Conservation (phyloP, 2,888 invertebrate genomes). For the Nasonovia ribisnigri region DNA sequence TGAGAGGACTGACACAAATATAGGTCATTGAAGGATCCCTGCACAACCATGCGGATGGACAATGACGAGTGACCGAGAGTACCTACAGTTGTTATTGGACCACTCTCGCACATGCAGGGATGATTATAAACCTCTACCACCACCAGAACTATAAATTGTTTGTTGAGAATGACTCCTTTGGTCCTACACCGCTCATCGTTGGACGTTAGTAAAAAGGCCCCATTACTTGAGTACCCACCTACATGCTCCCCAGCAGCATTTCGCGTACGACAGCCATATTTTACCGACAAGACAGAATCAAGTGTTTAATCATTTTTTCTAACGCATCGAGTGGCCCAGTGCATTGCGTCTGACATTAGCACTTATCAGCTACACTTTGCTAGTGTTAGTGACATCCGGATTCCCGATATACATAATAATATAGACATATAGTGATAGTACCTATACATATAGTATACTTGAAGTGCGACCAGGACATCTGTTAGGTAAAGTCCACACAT, state of each 20-base stretch:
- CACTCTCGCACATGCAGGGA: neutral
- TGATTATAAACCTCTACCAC: neutral
- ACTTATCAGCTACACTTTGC: neutral
- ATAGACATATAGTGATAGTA: neutral
- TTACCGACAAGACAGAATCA: neutral
- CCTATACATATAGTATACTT: neutral
- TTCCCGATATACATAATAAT: neutral
- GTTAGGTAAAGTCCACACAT: neutral
- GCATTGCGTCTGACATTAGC: neutral
- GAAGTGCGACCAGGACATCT: neutral
- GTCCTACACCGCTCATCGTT: neutral
- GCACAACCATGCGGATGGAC: neutral
- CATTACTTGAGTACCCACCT: neutral
- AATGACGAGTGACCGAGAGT: neutral
- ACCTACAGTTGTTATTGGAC: neutral
- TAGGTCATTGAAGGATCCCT: neutral
- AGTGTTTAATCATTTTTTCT: neutral
- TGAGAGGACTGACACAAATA: neutral
- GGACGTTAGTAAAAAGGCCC: neutral
- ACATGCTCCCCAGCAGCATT: neutral
- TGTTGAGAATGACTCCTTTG: neutral
- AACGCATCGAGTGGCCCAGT: neutral
- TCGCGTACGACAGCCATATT: neutral
- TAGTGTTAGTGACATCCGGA: neutral
- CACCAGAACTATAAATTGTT: neutral